phyloP scores from a whole-genome alignment of 2,113 vertebrate species.

The Dolichallabes microphthalmus region DNA sequence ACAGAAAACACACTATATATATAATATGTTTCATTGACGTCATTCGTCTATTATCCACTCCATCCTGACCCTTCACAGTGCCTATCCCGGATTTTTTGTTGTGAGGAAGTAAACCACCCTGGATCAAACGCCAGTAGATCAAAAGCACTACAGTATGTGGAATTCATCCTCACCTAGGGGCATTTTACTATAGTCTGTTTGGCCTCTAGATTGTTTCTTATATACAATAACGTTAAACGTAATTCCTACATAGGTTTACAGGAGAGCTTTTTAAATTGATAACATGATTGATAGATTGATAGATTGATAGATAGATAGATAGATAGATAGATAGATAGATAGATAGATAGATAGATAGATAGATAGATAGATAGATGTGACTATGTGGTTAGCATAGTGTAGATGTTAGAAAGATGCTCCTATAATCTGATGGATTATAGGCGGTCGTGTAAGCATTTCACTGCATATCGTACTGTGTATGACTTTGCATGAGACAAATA shows the following conservation, averaged over 20 bases:
- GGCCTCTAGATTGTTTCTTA: background rate
- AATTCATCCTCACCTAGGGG: background rate
- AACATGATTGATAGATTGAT: too few species aligned
- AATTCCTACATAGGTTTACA: background rate
- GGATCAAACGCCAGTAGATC: background rate
- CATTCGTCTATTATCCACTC: background rate
- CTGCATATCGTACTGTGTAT: too few species aligned
- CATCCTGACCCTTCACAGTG: background rate
- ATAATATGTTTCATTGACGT: background rate
- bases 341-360: too few species aligned
- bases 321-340: too few species aligned
- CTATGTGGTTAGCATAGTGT: background rate
- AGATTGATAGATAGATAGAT: too few species aligned
- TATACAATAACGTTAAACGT: background rate
- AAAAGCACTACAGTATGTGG: background rate
- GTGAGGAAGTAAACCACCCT: background rate
- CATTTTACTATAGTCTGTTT: background rate
- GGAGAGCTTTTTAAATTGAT: background rate
- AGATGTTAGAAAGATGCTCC: background rate
- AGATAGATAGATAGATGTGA: too few species aligned
- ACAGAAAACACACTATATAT: background rate
- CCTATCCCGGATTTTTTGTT: background rate
- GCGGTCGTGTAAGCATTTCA: too few species aligned
- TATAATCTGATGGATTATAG: too few species aligned
- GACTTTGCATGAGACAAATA: too few species aligned